Conservation (phyloP, 2,797 vertebrate species). For the Furcifer pardalis region DNA sequence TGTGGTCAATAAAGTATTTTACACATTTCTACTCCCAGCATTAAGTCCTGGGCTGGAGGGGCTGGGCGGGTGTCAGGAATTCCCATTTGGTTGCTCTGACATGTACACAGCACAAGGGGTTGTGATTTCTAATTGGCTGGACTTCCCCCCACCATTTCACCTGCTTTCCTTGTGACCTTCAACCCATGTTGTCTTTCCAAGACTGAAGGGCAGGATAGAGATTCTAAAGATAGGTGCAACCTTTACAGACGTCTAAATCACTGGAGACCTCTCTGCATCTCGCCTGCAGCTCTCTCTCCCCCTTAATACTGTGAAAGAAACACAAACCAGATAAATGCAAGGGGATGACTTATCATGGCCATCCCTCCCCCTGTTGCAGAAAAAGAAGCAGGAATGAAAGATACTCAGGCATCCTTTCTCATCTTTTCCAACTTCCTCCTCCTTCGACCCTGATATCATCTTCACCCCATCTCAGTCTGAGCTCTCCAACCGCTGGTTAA, state of each 20-base stretch:
- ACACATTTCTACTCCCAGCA: conserved; percentile 6
- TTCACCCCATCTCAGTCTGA: conserved; percentile 10
- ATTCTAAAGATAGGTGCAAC: not conserved
- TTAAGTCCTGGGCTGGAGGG: not conserved
- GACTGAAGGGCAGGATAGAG: not conserved
- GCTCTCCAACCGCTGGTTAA: conserved; percentile 9
- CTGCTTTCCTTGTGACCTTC: conserved; percentile 24
- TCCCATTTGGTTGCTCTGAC: not conserved
- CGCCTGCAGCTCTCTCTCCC: not conserved
- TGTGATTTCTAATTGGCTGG: not conserved
- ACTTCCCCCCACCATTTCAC: conserved; percentile 9
- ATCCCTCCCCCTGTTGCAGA: conserved; percentile 39
- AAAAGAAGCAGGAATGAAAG: conserved; percentile 20
- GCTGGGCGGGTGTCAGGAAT: no score
- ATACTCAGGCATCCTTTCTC: conserved; percentile 36
- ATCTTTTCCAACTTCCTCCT: not conserved
- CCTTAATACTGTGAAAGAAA: conserved; percentile 56
- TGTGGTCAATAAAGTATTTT: not conserved
- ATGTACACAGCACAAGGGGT: not conserved
- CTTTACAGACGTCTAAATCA: not conserved
- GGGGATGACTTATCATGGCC: conserved; percentile 59
- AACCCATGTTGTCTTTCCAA: conserved; percentile 13
- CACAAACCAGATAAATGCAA: conserved; percentile 66
- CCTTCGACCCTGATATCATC: not conserved
- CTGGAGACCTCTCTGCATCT: rapidly evolving